A percentile compares a stretch with the other conserved stretches of the same genome.
These are phyloP conservation scores for Athalia circularis DNA, from an alignment of 2,888 invertebrate genomes.

Conservation along the genomic window DNA sequence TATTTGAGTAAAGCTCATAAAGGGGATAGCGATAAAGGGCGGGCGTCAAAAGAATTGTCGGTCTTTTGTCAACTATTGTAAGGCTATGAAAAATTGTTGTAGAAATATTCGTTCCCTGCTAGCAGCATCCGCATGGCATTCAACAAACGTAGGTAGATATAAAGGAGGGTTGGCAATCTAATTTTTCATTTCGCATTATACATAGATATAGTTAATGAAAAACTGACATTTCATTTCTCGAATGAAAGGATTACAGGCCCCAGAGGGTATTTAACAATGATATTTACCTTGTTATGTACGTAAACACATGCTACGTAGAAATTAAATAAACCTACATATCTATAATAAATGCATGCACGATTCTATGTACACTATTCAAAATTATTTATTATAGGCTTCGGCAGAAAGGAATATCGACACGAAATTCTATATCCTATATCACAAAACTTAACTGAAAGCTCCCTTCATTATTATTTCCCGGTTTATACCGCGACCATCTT, in stretches of 20 bases:
- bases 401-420: not conserved
- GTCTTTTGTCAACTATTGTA: constrained; percentile 27
- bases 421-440: constrained; percentile 1
- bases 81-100: constrained; percentile 35
- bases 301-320: not conserved
- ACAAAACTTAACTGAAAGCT: not conserved
- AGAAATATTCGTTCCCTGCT: not conserved
- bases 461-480: constrained; percentile 48
- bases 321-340: too few species aligned
- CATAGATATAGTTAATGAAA: constrained; percentile 4
- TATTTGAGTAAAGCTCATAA: not conserved
- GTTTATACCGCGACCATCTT: constrained; percentile 47
- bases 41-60: not conserved
- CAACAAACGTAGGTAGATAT: not conserved
- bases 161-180: constrained; percentile 15
- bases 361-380: too few species aligned
- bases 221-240: constrained; percentile 2
- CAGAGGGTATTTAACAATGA: not conserved
- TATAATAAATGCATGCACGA: too few species aligned
- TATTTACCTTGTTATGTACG: not conserved
- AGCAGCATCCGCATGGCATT: not conserved
- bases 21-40: not conserved
- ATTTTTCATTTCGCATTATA: constrained; percentile 19
- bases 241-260: constrained; percentile 18
- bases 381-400: not conserved